A percentile compares a stretch with the other conserved stretches of the same genome.
Conservation (phyloP, 2,888 invertebrate species). For the Orchestes rusci region DNA sequence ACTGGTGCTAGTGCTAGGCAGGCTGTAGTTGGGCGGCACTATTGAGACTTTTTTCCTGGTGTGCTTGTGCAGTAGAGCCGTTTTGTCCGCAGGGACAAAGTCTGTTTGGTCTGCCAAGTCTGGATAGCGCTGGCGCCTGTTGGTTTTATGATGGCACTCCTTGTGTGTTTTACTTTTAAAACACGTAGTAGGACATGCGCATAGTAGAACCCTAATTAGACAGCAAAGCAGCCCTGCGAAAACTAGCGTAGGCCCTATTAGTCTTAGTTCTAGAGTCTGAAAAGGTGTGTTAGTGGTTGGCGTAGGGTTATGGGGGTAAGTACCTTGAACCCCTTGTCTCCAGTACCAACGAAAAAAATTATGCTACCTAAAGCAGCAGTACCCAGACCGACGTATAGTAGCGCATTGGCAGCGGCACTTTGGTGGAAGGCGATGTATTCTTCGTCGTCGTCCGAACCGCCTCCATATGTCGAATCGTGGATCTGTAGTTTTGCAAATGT, state of each 20-base stretch:
- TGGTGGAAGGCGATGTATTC: conserved; percentile 60
- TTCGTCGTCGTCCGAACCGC: conserved; percentile 59
- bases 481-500: conserved; percentile 49
- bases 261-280: conserved; percentile 68
- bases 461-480: conserved; percentile 74
- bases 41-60: conserved; percentile 43
- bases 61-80: conserved; percentile 31
- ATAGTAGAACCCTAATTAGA: conserved; percentile 74
- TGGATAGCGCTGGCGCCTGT: conserved; percentile 33
- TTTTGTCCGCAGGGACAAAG: conserved; percentile 37
- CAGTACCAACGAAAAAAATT: conserved; percentile 84
- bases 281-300: no score
- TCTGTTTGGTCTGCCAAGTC: conserved; percentile 36
- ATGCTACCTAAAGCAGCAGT: conserved; percentile 78
- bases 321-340: conserved; percentile 74
- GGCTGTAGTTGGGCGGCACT: conserved; percentile 40
- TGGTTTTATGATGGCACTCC: no score
- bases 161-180: no score
- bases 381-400: conserved; percentile 79
- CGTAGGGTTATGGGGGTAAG: no score
- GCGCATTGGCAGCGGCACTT: conserved; percentile 75
- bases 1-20: conserved; percentile 42
- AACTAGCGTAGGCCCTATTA: conserved; percentile 70
- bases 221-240: conserved; percentile 76
- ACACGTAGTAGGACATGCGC: conserved; percentile 75